Percentiles rank a stretch among this genome's conserved stretches.
Evolutionary conservation across 2,797 vertebrate species (phyloP).

Genomic region (Phoxinus dragarum): DNA sequence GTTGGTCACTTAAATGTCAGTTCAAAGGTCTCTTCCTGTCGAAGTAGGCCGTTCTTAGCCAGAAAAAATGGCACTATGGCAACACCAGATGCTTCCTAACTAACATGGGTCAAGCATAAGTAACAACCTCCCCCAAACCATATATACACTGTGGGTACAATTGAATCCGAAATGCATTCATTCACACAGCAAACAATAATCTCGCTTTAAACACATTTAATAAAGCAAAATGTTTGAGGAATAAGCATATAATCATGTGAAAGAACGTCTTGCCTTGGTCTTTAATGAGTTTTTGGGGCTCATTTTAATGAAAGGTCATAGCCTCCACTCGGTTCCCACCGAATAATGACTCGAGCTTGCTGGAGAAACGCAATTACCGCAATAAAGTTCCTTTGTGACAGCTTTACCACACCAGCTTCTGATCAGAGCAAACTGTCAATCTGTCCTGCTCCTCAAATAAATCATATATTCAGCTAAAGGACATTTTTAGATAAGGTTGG

Average conservation of each 20-base stretch:
- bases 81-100: constrained; percentile 29
- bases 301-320: constrained; percentile 45
- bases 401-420: constrained; percentile 23
- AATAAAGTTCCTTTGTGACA: constrained; percentile 23
- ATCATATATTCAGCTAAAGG: constrained; percentile 3
- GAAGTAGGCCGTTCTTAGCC: not conserved
- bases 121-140: constrained; percentile 9
- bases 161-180: not conserved
- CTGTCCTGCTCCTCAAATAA: not conserved
- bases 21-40: constrained; percentile 5
- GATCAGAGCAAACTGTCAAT: constrained; percentile 18
- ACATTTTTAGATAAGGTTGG: constrained; percentile 6
- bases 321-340: not conserved
- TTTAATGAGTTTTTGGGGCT: constrained; percentile 48
- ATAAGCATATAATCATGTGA: constrained; percentile 37
- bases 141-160: not conserved
- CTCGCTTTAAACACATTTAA: constrained; percentile 20
- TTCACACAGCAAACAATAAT: constrained; percentile 50
- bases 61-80: constrained; percentile 17
- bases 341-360: too few relatives aligned
- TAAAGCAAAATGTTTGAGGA: constrained; percentile 29
- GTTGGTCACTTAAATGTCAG: constrained; percentile 16
- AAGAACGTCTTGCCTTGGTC: constrained; percentile 5
- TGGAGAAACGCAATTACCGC: constrained; percentile 20
- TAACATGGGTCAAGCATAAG: not conserved